Evolutionary conservation across 2,888 invertebrate genomes (phyloP).

Genomic region (Caenorhabditis sp.): DNA sequence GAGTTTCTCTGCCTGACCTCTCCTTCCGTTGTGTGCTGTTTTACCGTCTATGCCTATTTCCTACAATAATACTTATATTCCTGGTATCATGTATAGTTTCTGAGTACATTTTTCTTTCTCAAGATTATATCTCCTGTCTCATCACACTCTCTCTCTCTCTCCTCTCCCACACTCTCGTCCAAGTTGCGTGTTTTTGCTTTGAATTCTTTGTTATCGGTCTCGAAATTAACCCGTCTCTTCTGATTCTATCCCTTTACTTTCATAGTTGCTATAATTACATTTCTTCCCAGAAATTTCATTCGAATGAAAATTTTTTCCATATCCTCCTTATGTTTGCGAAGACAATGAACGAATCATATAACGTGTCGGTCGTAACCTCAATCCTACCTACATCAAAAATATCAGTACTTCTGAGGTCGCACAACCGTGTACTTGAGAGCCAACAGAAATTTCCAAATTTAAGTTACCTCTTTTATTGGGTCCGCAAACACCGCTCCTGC

Average conservation of each 20-base stretch:
- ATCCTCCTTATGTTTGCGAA: no score
- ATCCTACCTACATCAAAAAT: no score
- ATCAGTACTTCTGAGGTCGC: no score
- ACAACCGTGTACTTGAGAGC: no score
- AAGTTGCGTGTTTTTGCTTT: slow-evolving; percentile 48
- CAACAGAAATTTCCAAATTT: neutral
- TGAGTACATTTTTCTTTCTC: slow-evolving; percentile 11
- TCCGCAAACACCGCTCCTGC: slow-evolving; percentile 3
- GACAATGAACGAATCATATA: neutral
- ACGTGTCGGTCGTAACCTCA: no score
- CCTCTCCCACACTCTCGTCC: slow-evolving; percentile 42
- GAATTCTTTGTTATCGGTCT: slow-evolving; percentile 57
- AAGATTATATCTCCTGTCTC: neutral
- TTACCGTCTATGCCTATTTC: slow-evolving; percentile 33
- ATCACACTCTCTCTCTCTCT: slow-evolving; percentile 23
- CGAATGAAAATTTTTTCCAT: slow-evolving; percentile 33
- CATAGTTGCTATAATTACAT: slow-evolving; percentile 24
- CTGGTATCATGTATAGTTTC: slow-evolving; percentile 33
- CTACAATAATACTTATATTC: slow-evolving; percentile 30
- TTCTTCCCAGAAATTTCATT: slow-evolving; percentile 20
- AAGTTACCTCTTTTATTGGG: neutral
- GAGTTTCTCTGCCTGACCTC: slow-evolving; percentile 36
- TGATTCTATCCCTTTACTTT: slow-evolving; percentile 14
- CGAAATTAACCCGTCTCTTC: slow-evolving; percentile 27
- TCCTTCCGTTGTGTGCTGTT: slow-evolving; percentile 49